Evolutionary conservation across 2,888 invertebrate species (phyloP), one percentile per base, ranked within the genome.

Genomic region (Scaptomyza flava): DNA sequence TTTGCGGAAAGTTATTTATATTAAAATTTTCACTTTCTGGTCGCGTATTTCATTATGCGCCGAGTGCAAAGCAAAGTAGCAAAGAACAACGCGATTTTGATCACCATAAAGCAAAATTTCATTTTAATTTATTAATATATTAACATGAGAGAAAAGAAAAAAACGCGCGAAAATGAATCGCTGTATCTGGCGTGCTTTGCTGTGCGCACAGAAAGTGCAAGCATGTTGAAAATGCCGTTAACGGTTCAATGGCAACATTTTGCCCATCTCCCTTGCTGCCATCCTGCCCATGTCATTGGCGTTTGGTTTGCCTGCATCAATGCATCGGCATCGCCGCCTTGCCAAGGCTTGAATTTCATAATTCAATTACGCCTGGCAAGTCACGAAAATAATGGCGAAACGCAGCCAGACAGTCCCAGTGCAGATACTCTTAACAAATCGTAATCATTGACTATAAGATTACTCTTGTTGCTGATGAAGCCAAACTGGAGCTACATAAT

Each of bases 61-160:
- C 41, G n/a, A 52, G 30, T 48, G 41, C 47, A 47, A 41, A 54
- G 58, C 46, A 50, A 47, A 60, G 68, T 50, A 8, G 53, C 66
- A 46, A 65, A 47, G 41, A 23, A 46, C 70, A 62, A 54, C 78
- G 67, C 56, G 69, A 56, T 65, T 42, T 67, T 56, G 47, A 31
- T 43, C 30, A 53, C 23, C 58, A 76, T 66, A 76, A 79, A 71
- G 78, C 53, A 66, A 72, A 81, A 81, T 77, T 68, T 67, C 68
- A 77, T 68, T 85, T 77, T 69, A 69, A 87, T 85, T 74, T 85
- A 73, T 82, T 70, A 72, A 85, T 78, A 70, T 79, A 79, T 79
- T 69, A 83, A 77, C 56, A 71, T 56, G 62, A 46, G 69, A 23
- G 23, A 23, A 23, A 3, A 23, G 2, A 23, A 33, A 67, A 82